These are phyloP conservation scores for Chaetodon trifasciatus DNA, from an alignment of 2,797 vertebrate species.

Conservation along the genomic window DNA sequence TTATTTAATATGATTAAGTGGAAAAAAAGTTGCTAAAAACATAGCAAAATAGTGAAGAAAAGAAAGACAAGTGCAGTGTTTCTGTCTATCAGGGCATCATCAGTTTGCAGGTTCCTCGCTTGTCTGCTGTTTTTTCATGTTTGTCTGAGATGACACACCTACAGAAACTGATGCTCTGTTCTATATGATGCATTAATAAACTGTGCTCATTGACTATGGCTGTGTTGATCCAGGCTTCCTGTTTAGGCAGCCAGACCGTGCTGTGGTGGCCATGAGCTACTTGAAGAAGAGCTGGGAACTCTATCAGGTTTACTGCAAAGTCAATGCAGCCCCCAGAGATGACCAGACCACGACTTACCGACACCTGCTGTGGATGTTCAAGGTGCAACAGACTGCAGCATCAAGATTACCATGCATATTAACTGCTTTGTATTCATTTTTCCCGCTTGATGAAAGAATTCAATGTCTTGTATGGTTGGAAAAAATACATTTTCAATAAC, in stretches of 20 bases:
- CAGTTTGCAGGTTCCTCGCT: background rate
- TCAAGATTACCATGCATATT: background rate
- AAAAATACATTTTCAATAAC: background rate
- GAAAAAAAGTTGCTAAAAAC: background rate
- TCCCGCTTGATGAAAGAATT: background rate
- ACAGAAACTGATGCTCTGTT: background rate
- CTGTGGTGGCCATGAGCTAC: slow-evolving; percentile 76
- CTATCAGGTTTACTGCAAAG: slow-evolving; percentile 77
- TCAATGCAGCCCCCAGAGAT: slow-evolving; percentile 20
- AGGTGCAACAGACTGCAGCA: slow-evolving; percentile 77
- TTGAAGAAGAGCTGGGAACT: slow-evolving; percentile 88
- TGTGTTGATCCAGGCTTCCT: slow-evolving; percentile 74
- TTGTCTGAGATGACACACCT: background rate
- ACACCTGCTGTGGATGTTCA: slow-evolving; percentile 92
- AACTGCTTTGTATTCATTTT: background rate
- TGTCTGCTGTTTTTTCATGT: background rate
- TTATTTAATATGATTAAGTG: background rate
- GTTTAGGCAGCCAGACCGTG: slow-evolving; percentile 79
- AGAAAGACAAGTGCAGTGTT: background rate
- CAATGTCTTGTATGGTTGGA: background rate
- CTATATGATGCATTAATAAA: background rate
- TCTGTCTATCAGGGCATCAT: background rate
- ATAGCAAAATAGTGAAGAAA: background rate
- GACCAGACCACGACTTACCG: slow-evolving; percentile 87
- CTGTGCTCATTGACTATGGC: background rate